These are phyloP conservation scores for Bursaphelenchus okinawaensis DNA, from an alignment of 2,888 invertebrate genomes.

Conservation along the genomic window DNA sequence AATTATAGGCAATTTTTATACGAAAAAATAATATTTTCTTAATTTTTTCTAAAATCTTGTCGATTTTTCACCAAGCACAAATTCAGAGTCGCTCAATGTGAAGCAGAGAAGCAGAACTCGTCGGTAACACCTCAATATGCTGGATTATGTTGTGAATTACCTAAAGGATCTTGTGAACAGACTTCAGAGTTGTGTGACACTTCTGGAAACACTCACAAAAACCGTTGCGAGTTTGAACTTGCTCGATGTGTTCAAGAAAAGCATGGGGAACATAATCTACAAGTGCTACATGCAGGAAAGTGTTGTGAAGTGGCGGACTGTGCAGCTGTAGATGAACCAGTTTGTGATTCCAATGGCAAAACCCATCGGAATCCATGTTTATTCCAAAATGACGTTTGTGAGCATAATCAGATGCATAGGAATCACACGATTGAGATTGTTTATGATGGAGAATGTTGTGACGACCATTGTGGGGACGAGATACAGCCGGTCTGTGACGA, in stretches of 20 bases:
- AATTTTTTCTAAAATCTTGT: neutral
- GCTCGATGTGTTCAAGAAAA: conserved; percentile 48
- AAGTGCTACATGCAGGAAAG: conserved; percentile 37
- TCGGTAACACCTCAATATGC: conserved; percentile 32
- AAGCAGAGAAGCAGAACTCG: conserved; percentile 34
- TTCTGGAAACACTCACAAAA: conserved; percentile 37
- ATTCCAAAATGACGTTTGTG: conserved; percentile 40
- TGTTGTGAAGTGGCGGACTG: conserved; percentile 40
- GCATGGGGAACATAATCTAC: conserved; percentile 43
- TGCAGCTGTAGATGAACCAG: conserved; percentile 18
- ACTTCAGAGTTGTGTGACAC: conserved; percentile 39
- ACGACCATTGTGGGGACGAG: conserved; percentile 34
- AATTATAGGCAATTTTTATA: too few species aligned
- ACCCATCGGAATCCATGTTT: conserved; percentile 39
- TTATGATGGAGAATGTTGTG: conserved; percentile 31
- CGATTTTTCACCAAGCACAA: too few species aligned
- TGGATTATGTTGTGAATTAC: conserved; percentile 37
- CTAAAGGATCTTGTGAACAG: conserved; percentile 28
- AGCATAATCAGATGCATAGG: conserved; percentile 22
- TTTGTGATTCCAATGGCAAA: conserved; percentile 46
- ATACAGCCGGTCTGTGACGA: conserved; percentile 43
- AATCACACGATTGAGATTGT: conserved; percentile 35
- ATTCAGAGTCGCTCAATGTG: conserved; percentile 43
- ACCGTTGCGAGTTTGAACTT: conserved; percentile 52
- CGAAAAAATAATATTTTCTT: too few species aligned